Evolutionary conservation across 2,797 vertebrate species (phyloP).

Genomic region (Mycteria americana): DNA sequence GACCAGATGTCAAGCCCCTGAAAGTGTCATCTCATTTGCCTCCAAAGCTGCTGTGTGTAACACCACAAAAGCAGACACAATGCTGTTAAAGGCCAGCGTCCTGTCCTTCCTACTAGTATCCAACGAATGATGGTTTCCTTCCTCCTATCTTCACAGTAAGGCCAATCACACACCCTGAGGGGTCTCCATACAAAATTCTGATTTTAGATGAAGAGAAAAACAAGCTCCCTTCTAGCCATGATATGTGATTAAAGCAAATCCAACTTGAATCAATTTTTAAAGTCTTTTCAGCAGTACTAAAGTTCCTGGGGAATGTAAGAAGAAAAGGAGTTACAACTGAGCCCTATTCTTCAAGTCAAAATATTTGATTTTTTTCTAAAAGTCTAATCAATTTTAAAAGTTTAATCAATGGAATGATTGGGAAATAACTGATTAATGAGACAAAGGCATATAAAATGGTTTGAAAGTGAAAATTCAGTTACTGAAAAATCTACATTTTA

Average conservation of each 20-base stretch:
- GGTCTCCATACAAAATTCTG: constrained; percentile 33
- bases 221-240: not conserved
- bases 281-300: not conserved
- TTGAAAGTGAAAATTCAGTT: not conserved
- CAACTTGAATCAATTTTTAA: constrained; percentile 26
- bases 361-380: not conserved
- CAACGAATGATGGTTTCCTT: not conserved
- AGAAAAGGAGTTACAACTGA: not conserved
- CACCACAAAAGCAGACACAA: not conserved
- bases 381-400: not conserved
- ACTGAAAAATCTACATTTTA: not conserved
- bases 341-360: not conserved
- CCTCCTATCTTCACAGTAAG: not conserved
- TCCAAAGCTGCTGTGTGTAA: not conserved
- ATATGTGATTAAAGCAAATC: constrained; percentile 28
- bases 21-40: not conserved
- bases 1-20: not conserved
- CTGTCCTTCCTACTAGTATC: not conserved
- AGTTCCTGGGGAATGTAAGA: not conserved
- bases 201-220: constrained; percentile 25
- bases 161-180: not conserved
- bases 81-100: not conserved
- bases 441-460: not conserved
- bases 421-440: not conserved
- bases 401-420: not conserved